Evolutionary conservation across 2,888 invertebrate species (phyloP).

Genomic region (Dasysyrphus albostriatus): DNA sequence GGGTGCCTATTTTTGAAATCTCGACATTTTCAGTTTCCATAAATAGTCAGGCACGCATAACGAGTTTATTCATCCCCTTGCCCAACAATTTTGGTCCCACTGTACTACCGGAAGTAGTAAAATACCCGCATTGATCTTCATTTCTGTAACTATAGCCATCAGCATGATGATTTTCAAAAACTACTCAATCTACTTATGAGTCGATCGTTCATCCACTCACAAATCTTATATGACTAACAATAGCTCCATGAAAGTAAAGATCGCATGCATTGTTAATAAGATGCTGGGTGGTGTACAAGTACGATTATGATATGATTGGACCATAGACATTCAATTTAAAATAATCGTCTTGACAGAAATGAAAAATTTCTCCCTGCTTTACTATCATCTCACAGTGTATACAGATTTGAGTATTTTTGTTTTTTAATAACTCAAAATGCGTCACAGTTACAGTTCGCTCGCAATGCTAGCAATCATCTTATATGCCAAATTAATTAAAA

Average conservation of each 20-base stretch:
- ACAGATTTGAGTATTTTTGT: conserved; percentile 7
- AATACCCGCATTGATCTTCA: conserved; percentile 17
- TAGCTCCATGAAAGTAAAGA: background rate
- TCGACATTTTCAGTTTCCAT: too few species aligned
- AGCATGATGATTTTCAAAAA: background rate
- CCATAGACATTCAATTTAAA: background rate
- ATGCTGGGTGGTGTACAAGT: background rate
- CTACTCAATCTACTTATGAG: background rate
- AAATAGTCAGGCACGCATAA: too few species aligned
- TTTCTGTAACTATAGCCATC: background rate
- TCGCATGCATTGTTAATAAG: background rate
- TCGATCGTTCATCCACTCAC: conserved; percentile 16
- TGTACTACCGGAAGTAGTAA: conserved; percentile 44
- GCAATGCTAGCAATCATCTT: conserved; percentile 36
- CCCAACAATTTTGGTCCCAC: conserved; percentile 12
- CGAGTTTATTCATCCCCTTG: background rate
- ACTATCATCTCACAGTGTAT: background rate
- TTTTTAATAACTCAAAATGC: conserved; percentile 22
- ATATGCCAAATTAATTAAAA: conserved; percentile 39
- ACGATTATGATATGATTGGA: background rate
- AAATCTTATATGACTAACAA: background rate
- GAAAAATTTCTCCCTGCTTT: background rate
- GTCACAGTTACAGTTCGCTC: background rate
- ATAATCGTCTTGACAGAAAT: background rate
- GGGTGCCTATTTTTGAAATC: too few species aligned